phyloP scores from a whole-genome alignment of 2,888 invertebrate species.

The Corbicula japonica region DNA sequence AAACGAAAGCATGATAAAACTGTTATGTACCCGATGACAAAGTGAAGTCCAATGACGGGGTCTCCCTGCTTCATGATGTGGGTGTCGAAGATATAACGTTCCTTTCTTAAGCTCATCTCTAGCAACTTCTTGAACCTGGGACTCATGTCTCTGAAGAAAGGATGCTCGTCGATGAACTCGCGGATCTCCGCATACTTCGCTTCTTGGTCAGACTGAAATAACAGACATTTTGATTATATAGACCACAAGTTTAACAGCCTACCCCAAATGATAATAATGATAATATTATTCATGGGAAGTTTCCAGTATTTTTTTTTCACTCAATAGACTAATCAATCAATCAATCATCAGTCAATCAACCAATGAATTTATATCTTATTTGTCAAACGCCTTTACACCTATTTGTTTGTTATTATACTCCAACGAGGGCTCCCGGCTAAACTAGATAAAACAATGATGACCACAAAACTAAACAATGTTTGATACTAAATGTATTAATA shows the following conservation, averaged over 20 bases:
- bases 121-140: slow-evolving; percentile 79
- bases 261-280: not conserved
- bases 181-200: slow-evolving; percentile 79
- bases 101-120: slow-evolving; percentile 82
- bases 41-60: slow-evolving; percentile 78
- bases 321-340: too few species aligned
- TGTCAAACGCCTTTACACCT: too few species aligned
- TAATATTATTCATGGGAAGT: too few species aligned
- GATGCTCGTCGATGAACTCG: slow-evolving; percentile 80
- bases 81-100: slow-evolving; percentile 79
- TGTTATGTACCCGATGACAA: slow-evolving; percentile 82
- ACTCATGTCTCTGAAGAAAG: slow-evolving; percentile 82
- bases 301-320: too few species aligned
- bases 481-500: not conserved
- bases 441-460: too few species aligned
- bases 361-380: too few species aligned
- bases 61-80: slow-evolving; percentile 82
- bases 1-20: too few species aligned
- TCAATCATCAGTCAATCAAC: too few species aligned
- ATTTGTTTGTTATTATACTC: too few species aligned
- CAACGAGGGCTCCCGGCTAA: too few species aligned
- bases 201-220: slow-evolving; percentile 78
- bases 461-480: too few species aligned
- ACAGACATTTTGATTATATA: not conserved
- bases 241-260: not conserved